A percentile compares a stretch with the other conserved stretches of the same genome.
These are phyloP conservation scores for Tinamus major DNA, from an alignment of 2,797 vertebrate species.

Conservation along the genomic window DNA sequence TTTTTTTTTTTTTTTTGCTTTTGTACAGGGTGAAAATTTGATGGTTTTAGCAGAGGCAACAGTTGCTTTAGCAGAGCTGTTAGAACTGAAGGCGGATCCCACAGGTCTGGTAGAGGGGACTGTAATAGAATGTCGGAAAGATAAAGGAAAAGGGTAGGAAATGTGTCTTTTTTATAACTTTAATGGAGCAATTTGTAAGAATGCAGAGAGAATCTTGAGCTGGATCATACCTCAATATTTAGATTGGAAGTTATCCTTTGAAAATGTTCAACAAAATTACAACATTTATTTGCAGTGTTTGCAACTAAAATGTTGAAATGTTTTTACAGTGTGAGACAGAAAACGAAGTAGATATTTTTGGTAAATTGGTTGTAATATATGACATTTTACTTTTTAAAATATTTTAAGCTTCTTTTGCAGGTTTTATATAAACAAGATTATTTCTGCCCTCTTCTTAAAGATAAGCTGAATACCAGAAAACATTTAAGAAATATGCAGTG, in stretches of 20 bases:
- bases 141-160: conserved; percentile 91
- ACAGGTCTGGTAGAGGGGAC: conserved; percentile 87
- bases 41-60: conserved; percentile 90
- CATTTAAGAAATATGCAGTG: too few relatives aligned
- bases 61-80: conserved; percentile 89
- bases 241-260: not conserved
- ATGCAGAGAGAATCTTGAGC: not conserved
- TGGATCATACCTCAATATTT: not conserved
- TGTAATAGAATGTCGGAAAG: conserved; percentile 90
- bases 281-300: not conserved
- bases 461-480: not conserved
- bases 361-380: too few relatives aligned
- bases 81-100: conserved; percentile 91
- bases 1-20: not conserved
- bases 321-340: not conserved
- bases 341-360: not conserved
- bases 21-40: conserved; percentile 88
- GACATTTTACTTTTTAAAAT: not conserved
- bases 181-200: not conserved
- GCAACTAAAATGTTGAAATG: not conserved
- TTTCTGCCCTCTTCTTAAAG: not conserved
- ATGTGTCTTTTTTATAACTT: not conserved
- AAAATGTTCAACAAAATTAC: not conserved
- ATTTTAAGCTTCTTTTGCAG: not conserved
- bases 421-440: not conserved